These are phyloP conservation scores for Solea solea DNA, from an alignment of 2,113 vertebrate genomes.

Conservation along the genomic window DNA sequence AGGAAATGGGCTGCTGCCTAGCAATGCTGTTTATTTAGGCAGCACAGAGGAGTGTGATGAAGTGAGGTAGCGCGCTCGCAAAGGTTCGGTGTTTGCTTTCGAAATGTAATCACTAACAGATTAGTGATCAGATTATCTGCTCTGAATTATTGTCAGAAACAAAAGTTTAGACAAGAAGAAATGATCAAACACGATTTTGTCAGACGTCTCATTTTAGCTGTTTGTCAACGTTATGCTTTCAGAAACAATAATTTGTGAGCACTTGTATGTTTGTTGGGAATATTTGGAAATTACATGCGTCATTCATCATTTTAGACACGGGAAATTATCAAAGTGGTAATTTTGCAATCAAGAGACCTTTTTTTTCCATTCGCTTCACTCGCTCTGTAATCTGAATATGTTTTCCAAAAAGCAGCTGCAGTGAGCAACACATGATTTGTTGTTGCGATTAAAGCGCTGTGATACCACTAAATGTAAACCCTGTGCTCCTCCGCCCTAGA, in stretches of 20 bases:
- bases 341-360: conserved; percentile 5
- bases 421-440: conserved; percentile 48
- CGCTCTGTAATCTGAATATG: background rate
- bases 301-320: conserved; percentile 5
- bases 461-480: conserved; percentile 49
- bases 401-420: conserved; percentile 20
- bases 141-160: conserved; percentile 36
- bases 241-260: too few species aligned
- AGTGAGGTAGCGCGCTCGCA: conserved; percentile 38
- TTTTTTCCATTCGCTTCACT: too few species aligned
- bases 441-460: conserved; percentile 30
- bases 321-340: background rate
- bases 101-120: conserved; percentile 53
- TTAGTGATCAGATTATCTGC: conserved; percentile 26
- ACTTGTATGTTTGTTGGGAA: background rate
- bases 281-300: background rate
- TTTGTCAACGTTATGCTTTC: too few species aligned
- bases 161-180: conserved; percentile 19
- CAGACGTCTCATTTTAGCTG: background rate
- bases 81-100: conserved; percentile 22
- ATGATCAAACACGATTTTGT: background rate
- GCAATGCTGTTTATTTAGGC: conserved; percentile 79
- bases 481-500: conserved; percentile 29
- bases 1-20: conserved; percentile 76
- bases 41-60: conserved; percentile 62